These are phyloP conservation scores for Artibeus jamaicensis DNA, from an alignment of 2,797 vertebrate species.

Conservation along the genomic window DNA sequence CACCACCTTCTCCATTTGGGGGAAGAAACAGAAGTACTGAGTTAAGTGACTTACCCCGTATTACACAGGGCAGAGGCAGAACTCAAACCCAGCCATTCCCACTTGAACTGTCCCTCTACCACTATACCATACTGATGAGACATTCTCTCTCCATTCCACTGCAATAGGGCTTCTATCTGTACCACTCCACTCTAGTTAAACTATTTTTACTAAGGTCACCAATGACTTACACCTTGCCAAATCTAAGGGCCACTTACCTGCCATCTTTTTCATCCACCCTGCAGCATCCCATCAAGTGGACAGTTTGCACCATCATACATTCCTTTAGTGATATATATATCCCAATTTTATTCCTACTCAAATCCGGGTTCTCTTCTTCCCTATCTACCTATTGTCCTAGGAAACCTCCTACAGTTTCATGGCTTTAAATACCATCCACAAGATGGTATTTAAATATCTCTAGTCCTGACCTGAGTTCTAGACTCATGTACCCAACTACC, in stretches of 20 bases:
- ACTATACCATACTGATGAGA: background rate
- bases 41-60: background rate
- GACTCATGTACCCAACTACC: background rate
- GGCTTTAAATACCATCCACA: background rate
- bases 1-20: slow-evolving; percentile 7
- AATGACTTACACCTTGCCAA: background rate
- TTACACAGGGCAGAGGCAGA: background rate
- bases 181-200: background rate
- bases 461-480: background rate
- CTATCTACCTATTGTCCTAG: background rate
- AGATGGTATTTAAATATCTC: background rate
- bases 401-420: background rate
- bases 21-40: background rate
- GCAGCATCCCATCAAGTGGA: background rate
- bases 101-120: background rate
- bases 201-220: background rate
- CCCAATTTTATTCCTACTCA: background rate
- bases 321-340: background rate
- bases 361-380: background rate
- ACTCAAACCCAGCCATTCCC: background rate
- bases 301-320: background rate
- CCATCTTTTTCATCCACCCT: background rate
- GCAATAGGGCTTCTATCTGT: background rate
- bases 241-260: background rate
- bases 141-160: background rate